Base-by-base conservation (phyloP, 2,797 vertebrate species). In the Girardinus metallicus region DNA sequence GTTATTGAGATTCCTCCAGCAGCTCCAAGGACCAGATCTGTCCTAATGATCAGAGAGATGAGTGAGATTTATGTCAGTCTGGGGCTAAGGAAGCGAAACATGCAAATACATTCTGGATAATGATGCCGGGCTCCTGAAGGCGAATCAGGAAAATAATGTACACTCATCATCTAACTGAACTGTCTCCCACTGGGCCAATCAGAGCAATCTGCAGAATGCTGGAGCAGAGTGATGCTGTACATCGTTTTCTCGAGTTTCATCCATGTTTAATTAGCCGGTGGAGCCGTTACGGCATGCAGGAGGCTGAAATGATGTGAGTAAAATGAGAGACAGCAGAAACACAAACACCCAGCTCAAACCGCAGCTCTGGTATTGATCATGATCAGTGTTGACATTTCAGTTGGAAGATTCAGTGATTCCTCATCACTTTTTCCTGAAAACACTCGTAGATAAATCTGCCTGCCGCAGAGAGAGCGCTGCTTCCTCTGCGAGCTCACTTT, bases 131-230 rank as follows among this genome's bases (percentile, higher is more conserved):
- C 34, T 74, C 31, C 34, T 68, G 64, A 68, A 41, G 64, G 64
- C 66, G 7, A 41, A 74, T 74, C 73, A 53, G 46, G 34, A 49
- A 53, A 51, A 74, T 36, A 36, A 55, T 53, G 36, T 55, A 55
- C 47, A 51, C 72, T 51, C 72, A 23, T 74, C 47, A 3, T 49
- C 44, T 49, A 51, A 53, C 47, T 73, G 71, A 47, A 49, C n/a
- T 73, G 29, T 49, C 73, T 74, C 49, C 73, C 73, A 49, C 47
- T 39, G 49, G 49, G 73, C 73, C 31, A 74, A 53, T 74, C 73
- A 74, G 66, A 72, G 34, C 29, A 49, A n/a, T 29, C 57, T 41
- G 77, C 68, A 71, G 66, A 70, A 70, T 70, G 66, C 66, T 70
- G 39, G 66, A n/a, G 77, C 12, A n/a, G 49, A 74, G 34, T 9